These are phyloP conservation scores for Orientallactaga sibirica DNA, from an alignment of 2,797 vertebrate species.

Conservation along the genomic window DNA sequence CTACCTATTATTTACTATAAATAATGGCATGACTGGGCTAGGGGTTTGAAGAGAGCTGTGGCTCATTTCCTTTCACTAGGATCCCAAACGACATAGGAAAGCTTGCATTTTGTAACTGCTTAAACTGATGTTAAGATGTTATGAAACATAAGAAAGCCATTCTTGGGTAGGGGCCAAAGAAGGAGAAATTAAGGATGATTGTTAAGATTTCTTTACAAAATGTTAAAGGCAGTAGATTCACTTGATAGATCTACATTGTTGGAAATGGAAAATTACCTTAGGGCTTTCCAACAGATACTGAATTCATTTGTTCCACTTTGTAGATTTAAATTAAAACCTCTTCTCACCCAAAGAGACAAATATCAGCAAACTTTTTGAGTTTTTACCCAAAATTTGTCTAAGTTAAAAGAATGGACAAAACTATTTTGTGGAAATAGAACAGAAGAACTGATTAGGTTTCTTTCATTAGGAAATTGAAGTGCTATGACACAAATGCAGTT, in stretches of 20 bases:
- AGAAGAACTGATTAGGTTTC: not conserved
- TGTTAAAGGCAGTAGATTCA: conserved; percentile 60
- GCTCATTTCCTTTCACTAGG: conserved; percentile 3
- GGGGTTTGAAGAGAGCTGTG: conserved; percentile 39
- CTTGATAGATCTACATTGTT: conserved; percentile 64
- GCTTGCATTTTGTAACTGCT: not conserved
- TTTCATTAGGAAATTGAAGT: conserved; percentile 16
- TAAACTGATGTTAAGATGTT: not conserved
- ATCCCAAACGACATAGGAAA: not conserved
- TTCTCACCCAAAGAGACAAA: conserved; percentile 75
- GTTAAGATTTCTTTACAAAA: conserved; percentile 79
- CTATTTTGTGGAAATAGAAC: not conserved
- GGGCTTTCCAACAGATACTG: conserved; percentile 76
- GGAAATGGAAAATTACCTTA: conserved; percentile 77
- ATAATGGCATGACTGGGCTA: conserved; percentile 41
- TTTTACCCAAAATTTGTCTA: conserved; percentile 61
- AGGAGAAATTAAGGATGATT: conserved; percentile 75
- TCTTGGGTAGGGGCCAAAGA: conserved; percentile 38
- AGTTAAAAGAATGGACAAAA: too few species aligned
- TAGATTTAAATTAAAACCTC: conserved; percentile 73
- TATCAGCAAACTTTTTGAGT: not conserved
- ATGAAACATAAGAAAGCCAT: conserved; percentile 26
- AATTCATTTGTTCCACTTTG: conserved; percentile 82
- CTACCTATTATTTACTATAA: conserved; percentile 59
- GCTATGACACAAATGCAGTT: not conserved